phyloP scores from a whole-genome alignment of 2,888 invertebrate genomes.

The Sesamia inferens region DNA sequence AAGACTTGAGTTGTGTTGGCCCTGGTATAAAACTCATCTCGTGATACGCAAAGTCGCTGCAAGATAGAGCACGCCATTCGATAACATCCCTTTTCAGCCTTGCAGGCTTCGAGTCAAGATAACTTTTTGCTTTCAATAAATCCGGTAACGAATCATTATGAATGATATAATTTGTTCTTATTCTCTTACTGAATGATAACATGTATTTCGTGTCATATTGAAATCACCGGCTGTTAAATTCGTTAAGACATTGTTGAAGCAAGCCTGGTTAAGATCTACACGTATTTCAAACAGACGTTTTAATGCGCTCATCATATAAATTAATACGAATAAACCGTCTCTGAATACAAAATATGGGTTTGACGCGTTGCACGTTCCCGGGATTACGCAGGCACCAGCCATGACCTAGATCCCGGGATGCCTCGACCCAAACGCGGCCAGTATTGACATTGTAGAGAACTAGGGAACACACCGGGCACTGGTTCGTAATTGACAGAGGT shows the following conservation, averaged over 20 bases:
- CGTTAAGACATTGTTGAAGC: conserved; percentile 21
- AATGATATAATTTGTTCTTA: not conserved
- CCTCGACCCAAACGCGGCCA: conserved; percentile 47
- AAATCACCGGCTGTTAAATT: not conserved
- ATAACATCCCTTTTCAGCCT: conserved; percentile 28
- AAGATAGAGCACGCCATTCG: conserved; percentile 41
- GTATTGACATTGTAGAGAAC: conserved; percentile 52
- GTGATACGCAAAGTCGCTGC: not conserved
- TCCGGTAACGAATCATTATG: not conserved
- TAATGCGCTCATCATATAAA: conserved; percentile 29
- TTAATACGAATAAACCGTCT: conserved; percentile 29
- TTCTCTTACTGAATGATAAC: not conserved
- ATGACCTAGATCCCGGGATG: conserved; percentile 69
- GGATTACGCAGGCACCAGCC: conserved; percentile 67
- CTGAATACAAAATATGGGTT: conserved; percentile 45
- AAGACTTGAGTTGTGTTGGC: not conserved
- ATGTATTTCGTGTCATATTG: not conserved
- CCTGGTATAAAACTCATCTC: conserved; percentile 16
- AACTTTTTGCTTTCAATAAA: conserved; percentile 6
- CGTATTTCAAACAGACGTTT: conserved; percentile 36
- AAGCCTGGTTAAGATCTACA: conserved; percentile 25
- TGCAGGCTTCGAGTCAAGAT: conserved; percentile 15
- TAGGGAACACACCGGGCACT: conserved; percentile 22
- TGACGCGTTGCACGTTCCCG: conserved; percentile 50
- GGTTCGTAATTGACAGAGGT: conserved; percentile 31